These are phyloP conservation scores for Oegoconia quadripuncta DNA, from an alignment of 2,888 invertebrate species.

Conservation along the genomic window DNA sequence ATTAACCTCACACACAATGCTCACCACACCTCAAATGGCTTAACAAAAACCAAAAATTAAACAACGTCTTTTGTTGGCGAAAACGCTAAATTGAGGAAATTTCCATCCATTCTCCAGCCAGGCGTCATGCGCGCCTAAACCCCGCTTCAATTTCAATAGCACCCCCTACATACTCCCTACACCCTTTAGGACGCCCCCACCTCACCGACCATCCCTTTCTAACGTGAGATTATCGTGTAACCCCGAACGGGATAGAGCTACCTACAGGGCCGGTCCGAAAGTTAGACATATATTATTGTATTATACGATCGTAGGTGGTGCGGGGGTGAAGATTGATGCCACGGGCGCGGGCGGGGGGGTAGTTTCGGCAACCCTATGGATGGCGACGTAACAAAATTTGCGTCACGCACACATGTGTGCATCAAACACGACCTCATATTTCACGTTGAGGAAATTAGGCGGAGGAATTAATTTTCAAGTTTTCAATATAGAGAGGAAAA, in stretches of 20 bases:
- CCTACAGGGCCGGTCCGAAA: slow-evolving; percentile 78
- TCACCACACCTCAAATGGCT: slow-evolving; percentile 56
- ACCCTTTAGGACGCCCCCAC: slow-evolving; percentile 78
- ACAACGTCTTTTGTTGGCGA: slow-evolving; percentile 77
- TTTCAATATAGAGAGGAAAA: slow-evolving; percentile 69
- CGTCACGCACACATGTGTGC: slow-evolving; percentile 63
- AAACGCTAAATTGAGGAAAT: slow-evolving; percentile 79
- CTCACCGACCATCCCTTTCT: slow-evolving; percentile 39
- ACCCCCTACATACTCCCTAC: slow-evolving; percentile 74
- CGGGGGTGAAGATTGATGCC: slow-evolving; percentile 77
- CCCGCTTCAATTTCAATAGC: slow-evolving; percentile 79
- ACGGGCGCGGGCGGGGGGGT: slow-evolving; percentile 55
- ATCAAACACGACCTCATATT: slow-evolving; percentile 62
- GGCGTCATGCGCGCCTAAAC: slow-evolving; percentile 79
- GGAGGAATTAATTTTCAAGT: slow-evolving; percentile 74
- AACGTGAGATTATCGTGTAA: slow-evolving; percentile 22
- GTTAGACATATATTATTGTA: slow-evolving; percentile 79
- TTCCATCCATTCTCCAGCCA: slow-evolving; percentile 79
- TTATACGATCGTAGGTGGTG: slow-evolving; percentile 76
- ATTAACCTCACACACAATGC: slow-evolving; percentile 17
- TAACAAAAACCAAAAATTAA: slow-evolving; percentile 76
- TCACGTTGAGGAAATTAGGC: slow-evolving; percentile 71
- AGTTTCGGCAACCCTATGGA: slow-evolving; percentile 73
- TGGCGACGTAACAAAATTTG: slow-evolving; percentile 72
- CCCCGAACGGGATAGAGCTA: slow-evolving; percentile 45